Evolutionary conservation across 1,140 invertebrate genomes (phyloP), one percentile per base, ranked within the genome.

Genomic region (Polypedilum pembai): DNA sequence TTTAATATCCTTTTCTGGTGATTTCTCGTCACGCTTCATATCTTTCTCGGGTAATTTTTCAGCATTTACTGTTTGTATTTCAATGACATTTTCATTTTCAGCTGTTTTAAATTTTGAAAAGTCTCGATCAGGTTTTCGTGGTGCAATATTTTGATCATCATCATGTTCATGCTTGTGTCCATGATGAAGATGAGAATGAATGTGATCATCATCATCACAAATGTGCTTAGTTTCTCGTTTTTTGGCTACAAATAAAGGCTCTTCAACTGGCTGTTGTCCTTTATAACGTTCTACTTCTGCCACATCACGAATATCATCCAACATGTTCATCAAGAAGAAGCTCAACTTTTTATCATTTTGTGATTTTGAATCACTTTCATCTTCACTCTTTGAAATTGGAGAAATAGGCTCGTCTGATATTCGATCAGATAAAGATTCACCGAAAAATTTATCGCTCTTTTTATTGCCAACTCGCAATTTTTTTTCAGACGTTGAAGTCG

Each of bases 381-480:
- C n/a, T n/a, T 69, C 17, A 1, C 3, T 18, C 17, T 21, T 69
- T 21, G 17, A 18, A 18, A 20, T 66, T 66, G 17, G 65, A 66
- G 17, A n/a, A 3, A n/a, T 15, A 3, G 65, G 17, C 17, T n/a
- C 65, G 18, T 69, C 18, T 21, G 18, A 69, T 21, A 69, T 18
- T 5, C 8, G 7, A 21, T 69, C 65, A 7, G 65, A 69, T 69
- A 69, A 69, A 1, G 17, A 20, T 69, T 69, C 18, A 7, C 65
- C 18, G 12, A 69, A 69, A 69, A 69, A 69, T 69, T 69, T 69
- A 21, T 69, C 65, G 18, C 65, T 69, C 17, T 69, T 69, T 18
- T 69, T 69, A 21, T 69, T 69, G 17, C 65, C 65, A 69, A 69
- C 17, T 18, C 18, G 17, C 20, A 69, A 69, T 69, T 69, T 69